Evolutionary conservation across 2,888 invertebrate genomes (phyloP).

Genomic region (Euclidia mi): DNA sequence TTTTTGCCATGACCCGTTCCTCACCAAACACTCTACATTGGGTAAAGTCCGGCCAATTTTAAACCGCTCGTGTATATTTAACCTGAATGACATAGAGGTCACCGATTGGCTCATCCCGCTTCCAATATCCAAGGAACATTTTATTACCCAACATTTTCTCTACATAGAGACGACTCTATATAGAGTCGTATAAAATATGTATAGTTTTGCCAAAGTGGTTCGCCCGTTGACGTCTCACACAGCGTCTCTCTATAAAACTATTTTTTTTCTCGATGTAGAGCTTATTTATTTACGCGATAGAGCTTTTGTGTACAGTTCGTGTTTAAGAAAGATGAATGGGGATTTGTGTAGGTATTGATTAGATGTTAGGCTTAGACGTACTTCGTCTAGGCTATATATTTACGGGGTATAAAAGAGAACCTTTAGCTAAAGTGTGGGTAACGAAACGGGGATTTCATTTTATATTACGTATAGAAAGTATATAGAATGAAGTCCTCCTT

Average conservation of each 20-base stretch:
- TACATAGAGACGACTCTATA: conserved; percentile 32
- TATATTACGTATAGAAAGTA: too few species aligned
- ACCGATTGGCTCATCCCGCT: conserved; percentile 15
- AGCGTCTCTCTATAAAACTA: conserved; percentile 37
- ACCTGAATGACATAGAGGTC: conserved; percentile 22
- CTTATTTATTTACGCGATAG: conserved; percentile 37
- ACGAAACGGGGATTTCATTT: too few species aligned
- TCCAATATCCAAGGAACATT: conserved; percentile 29
- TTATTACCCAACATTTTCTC: conserved; percentile 38
- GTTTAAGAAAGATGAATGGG: too few species aligned
- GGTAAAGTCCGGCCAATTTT: conserved; percentile 10
- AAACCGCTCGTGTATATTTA: conserved; percentile 37
- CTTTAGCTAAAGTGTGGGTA: too few species aligned
- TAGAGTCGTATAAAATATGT: conserved; percentile 49
- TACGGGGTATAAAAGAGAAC: too few species aligned
- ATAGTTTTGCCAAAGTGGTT: conserved; percentile 36
- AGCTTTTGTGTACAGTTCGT: conserved; percentile 4
- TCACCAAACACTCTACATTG: too few species aligned
- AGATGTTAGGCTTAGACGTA: too few species aligned
- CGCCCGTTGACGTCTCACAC: conserved; percentile 23
- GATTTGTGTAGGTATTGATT: too few species aligned
- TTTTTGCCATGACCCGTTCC: too few species aligned
- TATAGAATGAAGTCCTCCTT: too few species aligned
- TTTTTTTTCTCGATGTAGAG: conserved; percentile 26
- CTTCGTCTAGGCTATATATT: too few species aligned